Base-by-base conservation (phyloP, 2,888 invertebrate species). In the Cryptocephalus primarius region DNA sequence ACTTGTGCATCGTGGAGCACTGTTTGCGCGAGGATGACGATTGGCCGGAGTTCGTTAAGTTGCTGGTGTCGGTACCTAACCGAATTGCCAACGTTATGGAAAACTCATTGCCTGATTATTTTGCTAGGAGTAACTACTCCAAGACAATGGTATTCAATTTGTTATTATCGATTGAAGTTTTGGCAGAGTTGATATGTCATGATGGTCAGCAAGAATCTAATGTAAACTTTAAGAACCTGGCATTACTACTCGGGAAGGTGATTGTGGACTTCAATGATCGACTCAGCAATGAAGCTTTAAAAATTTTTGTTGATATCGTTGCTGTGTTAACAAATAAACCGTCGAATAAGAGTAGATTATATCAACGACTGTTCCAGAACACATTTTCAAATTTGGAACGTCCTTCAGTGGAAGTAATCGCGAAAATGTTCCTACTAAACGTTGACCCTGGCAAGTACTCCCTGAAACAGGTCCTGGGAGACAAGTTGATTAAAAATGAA, bases 21-120 rank as follows among this genome's bases (percentile, higher is more conserved):
- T 40, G 11, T 12, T 40, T 40, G 13, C 40, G 46, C 38, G 49
- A 52, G 40, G 51, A 51, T 39, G 40, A 45, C 34, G 22, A 14
- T 33, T 60, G 55, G 56, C 72, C 75, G 48, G 72, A 70, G 33
- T 77, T 75, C 14, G 72, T 83, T 0, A 83, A 83, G 60, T 57
- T 78, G 41, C 57, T 88, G 44, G 69, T 79, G 8, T 82, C 84
- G 1, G 57, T 89, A 43, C 88, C 89, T 0, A 79, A 74, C 57
- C 72, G 82, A 53, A 70, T 88, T 39, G 84, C 86, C 8, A 90
- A 90, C 61, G 75, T 74, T 55, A 56, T 81, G 32, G 69, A 78
- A 50, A 71, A 69, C 1, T 69, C 76, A 32, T 70, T 78, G 6
- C 77, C 80, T 0, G 71, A 74, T 48, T 70, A 75, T 12, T 86